Evolutionary conservation across 1,140 invertebrate species (phyloP).

Genomic region (Elysia chlorotica): DNA sequence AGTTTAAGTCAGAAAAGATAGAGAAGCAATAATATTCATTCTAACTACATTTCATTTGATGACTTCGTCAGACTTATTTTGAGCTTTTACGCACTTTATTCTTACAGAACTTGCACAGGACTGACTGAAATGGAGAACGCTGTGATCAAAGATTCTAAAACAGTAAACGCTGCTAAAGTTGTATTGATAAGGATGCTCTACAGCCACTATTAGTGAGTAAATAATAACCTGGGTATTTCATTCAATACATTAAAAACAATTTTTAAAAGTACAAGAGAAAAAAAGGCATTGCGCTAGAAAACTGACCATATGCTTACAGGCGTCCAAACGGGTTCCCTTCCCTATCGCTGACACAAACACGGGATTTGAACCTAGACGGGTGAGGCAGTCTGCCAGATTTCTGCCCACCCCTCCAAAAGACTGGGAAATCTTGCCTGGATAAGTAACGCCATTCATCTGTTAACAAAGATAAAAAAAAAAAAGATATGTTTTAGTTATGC

Average conservation of each 20-base stretch:
- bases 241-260: background rate
- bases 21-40: too few species aligned
- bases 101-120: too few species aligned
- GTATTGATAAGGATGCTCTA: background rate
- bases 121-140: too few species aligned
- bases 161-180: too few species aligned
- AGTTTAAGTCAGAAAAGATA: too few species aligned
- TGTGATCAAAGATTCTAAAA: too few species aligned
- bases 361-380: slow-evolving; percentile 69
- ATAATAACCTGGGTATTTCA: background rate
- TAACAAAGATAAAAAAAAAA: background rate
- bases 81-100: too few species aligned
- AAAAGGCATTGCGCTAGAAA: slow-evolving; percentile 30
- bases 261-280: background rate
- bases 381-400: slow-evolving; percentile 86
- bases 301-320: slow-evolving; percentile 60
- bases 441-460: slow-evolving; percentile 55
- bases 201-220: background rate
- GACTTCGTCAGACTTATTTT: too few species aligned
- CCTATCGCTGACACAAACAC: slow-evolving; percentile 83
- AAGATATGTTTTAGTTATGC: too few species aligned
- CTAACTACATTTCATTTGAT: too few species aligned
- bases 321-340: slow-evolving; percentile 67
- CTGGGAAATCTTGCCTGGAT: slow-evolving; percentile 50
- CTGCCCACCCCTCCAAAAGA: slow-evolving; percentile 82